Base-by-base conservation (phyloP, 35 echinoderm and acorn worm species). In the Chiridota heheva region DNA sequence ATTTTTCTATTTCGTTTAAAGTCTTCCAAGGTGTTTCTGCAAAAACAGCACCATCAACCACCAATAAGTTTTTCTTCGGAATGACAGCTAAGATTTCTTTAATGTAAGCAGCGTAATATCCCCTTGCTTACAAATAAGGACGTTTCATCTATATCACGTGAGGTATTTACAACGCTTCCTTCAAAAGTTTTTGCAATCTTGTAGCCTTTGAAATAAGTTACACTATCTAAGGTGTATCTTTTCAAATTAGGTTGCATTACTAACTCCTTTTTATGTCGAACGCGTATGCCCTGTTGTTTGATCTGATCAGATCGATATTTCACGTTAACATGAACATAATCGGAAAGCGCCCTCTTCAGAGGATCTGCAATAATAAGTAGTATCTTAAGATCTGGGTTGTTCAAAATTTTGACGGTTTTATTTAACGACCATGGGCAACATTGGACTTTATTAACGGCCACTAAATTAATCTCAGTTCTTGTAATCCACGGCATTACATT, bases 381-480 rank as follows among this genome's bases (percentile, higher is more conserved):
- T 1, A 27, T 51, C n/a, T 74, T 74, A 34, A 31, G 26, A 31
- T 60, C 58, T 5, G 26, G 26, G 20, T 31, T 60, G 8, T 74
- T 74, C 22, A 44, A 29, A 13, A 46, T 74, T 3, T 20, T 74
- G 18, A 20, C 36, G 6, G 56, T 22, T 13, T 74, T 1, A 20
- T 15, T 7, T 8, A 74, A 47, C 20, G 27, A 41, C 36, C 18
- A 4, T 53, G 22, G 70, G 44, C 56, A 7, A 2, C 56, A 27
- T 74, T 74, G 70, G 36, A 74, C 56, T 51, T 74, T 47, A 51
- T 51, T 74, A 24, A 74, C 56, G 29, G 47, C 70, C 3, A 74
- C 18, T 4, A 74, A 51, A 2, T 42, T 74, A 51, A 53, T 2
- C 25, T 74, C 70, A 12, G 40, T 45, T 17, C 43, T 18, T 0